phyloP scores from a whole-genome alignment of 2,888 invertebrate species.

The Lasioglossum leucozonium region DNA sequence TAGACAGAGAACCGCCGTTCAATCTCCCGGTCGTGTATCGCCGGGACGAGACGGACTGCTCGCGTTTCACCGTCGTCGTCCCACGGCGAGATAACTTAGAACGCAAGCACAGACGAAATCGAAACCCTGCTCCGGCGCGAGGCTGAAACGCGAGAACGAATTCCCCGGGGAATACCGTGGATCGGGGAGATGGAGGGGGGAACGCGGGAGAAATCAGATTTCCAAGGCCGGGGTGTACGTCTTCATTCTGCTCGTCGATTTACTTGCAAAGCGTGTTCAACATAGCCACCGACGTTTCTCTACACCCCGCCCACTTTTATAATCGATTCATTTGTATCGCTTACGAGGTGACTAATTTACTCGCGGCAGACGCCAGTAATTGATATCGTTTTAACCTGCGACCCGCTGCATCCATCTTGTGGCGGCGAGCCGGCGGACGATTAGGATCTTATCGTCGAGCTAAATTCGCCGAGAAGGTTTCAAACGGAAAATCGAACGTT shows the following conservation, averaged over 20 bases:
- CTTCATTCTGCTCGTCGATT: conserved; percentile 27
- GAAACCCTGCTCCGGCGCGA: background rate
- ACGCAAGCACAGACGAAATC: background rate
- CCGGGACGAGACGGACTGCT: background rate
- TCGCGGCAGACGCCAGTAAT: background rate
- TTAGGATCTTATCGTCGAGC: background rate
- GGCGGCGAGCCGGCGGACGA: background rate
- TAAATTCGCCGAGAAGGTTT: background rate
- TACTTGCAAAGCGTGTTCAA: conserved; percentile 13
- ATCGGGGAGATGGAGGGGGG: background rate
- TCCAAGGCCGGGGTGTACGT: background rate
- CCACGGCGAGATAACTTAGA: background rate
- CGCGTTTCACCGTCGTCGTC: background rate
- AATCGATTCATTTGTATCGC: conserved; percentile 42
- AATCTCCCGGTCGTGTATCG: background rate
- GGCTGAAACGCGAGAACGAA: background rate
- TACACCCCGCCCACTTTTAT: background rate
- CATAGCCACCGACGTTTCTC: background rate
- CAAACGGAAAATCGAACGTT: too few relatives aligned
- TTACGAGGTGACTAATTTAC: background rate
- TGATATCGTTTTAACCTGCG: conserved; percentile 5
- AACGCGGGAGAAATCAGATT: conserved; percentile 11
- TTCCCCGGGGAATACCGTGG: background rate
- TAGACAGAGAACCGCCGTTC: background rate
- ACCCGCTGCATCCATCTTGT: background rate